Evolutionary conservation across 1,140 invertebrate genomes (phyloP).

Genomic region (Microplitis demolitor): DNA sequence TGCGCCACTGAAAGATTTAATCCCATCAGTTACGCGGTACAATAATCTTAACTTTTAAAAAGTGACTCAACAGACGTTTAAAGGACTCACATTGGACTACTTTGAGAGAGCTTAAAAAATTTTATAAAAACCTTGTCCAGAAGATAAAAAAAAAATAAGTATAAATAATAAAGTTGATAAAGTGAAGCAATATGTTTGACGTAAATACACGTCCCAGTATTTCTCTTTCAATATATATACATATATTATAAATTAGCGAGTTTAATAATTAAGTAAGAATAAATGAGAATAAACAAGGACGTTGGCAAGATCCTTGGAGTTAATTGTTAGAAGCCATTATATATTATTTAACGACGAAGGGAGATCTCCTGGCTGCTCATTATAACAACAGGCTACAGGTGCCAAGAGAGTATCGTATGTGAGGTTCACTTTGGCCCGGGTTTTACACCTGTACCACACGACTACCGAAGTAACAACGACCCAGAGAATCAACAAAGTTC

Average conservation of each 20-base stretch:
- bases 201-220: not conserved
- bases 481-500: constrained; percentile 15
- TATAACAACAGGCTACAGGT: constrained; percentile 45
- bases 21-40: constrained; percentile 26
- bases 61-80: constrained; percentile 39
- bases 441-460: constrained; percentile 34
- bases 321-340: constrained; percentile 49
- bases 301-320: constrained; percentile 22
- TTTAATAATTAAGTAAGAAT: not conserved
- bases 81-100: constrained; percentile 33
- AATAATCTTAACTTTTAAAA: constrained; percentile 22
- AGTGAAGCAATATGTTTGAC: not conserved
- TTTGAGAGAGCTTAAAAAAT: not conserved
- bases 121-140: not conserved
- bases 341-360: constrained; percentile 44
- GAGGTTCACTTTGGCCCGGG: constrained; percentile 37
- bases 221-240: not conserved
- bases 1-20: constrained; percentile 28
- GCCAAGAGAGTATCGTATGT: constrained; percentile 39
- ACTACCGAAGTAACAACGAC: not conserved
- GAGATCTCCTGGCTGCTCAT: constrained; percentile 35
- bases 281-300: constrained; percentile 1
- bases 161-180: not conserved
- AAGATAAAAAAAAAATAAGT: not conserved
- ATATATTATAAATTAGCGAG: not conserved